A percentile compares a stretch with the other conserved stretches of the same genome.
These are phyloP conservation scores for Puntigrus tetrazona DNA, from an alignment of 2,113 vertebrate species.

Conservation along the genomic window DNA sequence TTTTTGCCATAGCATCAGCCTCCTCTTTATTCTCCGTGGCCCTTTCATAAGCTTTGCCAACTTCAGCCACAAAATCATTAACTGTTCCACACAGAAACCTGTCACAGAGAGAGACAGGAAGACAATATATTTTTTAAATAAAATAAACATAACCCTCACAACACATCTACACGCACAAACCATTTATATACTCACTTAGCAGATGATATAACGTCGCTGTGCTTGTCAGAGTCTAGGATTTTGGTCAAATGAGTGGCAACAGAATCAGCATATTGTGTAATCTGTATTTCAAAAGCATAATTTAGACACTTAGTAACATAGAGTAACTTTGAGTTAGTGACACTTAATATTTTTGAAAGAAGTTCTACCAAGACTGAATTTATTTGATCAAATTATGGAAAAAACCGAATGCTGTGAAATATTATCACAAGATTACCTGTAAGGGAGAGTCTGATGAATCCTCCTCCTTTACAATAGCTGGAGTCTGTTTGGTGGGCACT, in stretches of 20 bases:
- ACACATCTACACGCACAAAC: not conserved
- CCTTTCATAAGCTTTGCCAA: conserved; percentile 84
- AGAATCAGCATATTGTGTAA: conserved; percentile 88
- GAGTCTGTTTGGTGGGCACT: conserved; percentile 76
- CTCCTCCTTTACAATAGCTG: conserved; percentile 76
- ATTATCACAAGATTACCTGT: conserved; percentile 72
- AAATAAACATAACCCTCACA: not conserved
- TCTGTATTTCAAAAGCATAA: conserved; percentile 73
- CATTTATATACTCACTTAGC: conserved; percentile 81
- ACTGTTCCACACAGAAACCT: conserved; percentile 90
- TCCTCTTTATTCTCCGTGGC: conserved; percentile 86
- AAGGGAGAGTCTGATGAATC: conserved; percentile 78
- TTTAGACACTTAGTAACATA: not conserved
- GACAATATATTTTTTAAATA: not conserved
- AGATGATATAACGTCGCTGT: conserved; percentile 90
- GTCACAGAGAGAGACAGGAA: not conserved
- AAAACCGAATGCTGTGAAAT: not conserved
- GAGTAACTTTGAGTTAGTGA: not conserved
- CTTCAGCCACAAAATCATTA: conserved; percentile 86
- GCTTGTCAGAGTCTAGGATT: conserved; percentile 92
- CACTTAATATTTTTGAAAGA: not conserved
- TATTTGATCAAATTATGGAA: not conserved
- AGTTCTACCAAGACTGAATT: not conserved
- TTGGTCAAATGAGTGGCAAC: conserved; percentile 90
- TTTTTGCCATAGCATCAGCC: conserved; percentile 86